A percentile compares a stretch with the other conserved stretches of the same genome.
Evolutionary conservation across 2,797 vertebrate genomes (phyloP).

Genomic region (Sebastes iracundus): DNA sequence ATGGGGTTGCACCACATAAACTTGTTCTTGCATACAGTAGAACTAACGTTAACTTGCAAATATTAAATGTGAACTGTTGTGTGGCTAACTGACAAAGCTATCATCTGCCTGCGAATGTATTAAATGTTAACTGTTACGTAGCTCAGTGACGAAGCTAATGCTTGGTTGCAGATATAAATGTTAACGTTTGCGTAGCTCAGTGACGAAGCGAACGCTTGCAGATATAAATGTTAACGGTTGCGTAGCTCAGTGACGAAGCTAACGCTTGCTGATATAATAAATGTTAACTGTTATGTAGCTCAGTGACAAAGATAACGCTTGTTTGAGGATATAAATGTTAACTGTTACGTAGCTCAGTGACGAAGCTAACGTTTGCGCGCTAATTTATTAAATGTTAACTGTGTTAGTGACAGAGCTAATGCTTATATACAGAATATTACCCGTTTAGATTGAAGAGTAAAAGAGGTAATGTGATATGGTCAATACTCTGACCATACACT

Average conservation of each 20-base stretch:
- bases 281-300: not conserved
- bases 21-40: not conserved
- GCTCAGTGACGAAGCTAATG: not conserved
- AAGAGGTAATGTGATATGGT: not conserved
- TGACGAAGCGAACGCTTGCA: not conserved
- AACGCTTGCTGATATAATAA: not conserved
- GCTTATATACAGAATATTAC: not conserved
- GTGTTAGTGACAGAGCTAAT: no score
- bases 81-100: not conserved
- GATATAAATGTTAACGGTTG: not conserved
- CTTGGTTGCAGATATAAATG: not conserved
- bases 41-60: not conserved
- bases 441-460: not conserved
- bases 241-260: not conserved
- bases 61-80: not conserved
- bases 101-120: not conserved
- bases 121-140: not conserved
- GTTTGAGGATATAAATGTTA: not conserved
- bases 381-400: no score
- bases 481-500: not conserved
- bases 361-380: no score
- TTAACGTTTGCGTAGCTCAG: not conserved
- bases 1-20: slow-evolving; percentile 39
- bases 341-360: not conserved
- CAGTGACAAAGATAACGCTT: no score